Evolutionary conservation across 2,888 invertebrate species (phyloP), one percentile per base, ranked within the genome.

Genomic region (Philereme transversata): DNA sequence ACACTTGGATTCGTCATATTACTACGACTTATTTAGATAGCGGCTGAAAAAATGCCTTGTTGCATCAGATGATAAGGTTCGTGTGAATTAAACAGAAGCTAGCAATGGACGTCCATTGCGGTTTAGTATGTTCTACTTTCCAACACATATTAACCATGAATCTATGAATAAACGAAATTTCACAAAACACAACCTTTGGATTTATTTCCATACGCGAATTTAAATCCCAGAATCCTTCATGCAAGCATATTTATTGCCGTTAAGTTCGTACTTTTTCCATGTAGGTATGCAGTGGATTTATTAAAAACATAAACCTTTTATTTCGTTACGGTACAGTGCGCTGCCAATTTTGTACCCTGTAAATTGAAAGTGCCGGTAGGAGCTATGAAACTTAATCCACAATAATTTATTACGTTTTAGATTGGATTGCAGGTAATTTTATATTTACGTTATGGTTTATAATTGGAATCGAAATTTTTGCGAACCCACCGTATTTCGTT

Each of bases 341-440:
- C 71, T 70, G 67, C 71, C 76, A 76, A 77, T 77, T 77, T 76
- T 70, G 71, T 73, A 70, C 67, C 68, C 71, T 60, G 71, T 72
- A 74, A 75, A 71, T 71, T 68, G 65, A 74, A 77, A 76, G 72
- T 75, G 68, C 67, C 71, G 63, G 64, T 61, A 61, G 61, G 67
- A 67, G 67, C 69, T 67, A 71, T 71, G 70, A 67, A 73, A 70
- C 73, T 74, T 72, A 75, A 75, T 75, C 73, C 68, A 64, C 64
- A 71, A 72, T 72, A 72, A 74, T 76, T 75, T 77, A 69, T 71
- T 59, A 68, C 70, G 65, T 69, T 72, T 65, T 62, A 58, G 53
- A 71, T 64, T 68, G 62, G 43, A 46, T 46, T 54, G 52, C 45
- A 43, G 33, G 22, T 51, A n/a, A 34, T 5, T 48, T 56, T 51